Base-by-base conservation (phyloP, 2,888 invertebrate species). In the Icerya purchasi region DNA sequence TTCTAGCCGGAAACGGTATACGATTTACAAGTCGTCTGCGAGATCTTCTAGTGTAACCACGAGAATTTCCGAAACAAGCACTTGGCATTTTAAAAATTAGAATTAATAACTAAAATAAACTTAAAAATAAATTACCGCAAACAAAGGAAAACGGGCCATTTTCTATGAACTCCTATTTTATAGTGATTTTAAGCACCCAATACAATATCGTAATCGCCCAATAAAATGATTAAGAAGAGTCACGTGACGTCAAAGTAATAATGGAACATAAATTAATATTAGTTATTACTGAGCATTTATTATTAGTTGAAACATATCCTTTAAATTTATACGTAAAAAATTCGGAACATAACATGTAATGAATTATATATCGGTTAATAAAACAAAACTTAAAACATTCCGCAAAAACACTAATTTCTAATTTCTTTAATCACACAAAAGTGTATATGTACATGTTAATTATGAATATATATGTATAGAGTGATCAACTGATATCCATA, bases 31-130 rank as follows among this genome's bases (percentile, higher is more conserved):
- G 86, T 84, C 89, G 88, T 78, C 89, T 84, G 73, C 88, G 81
- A 74, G 89, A 89, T 77, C 89, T 83, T 75, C 89, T 82, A 71
- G 86, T 84, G 78, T 86, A 88, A 76, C 86, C 86, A 79, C 88
- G 83, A 75, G 87, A 86, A 76, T 88, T 86, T 73, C 87, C 86
- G 77, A 89, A 88, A 74, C 89, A 89, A 78, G 89, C 89, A 81
- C 89, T 89, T 80, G 89, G 90, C 90, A 90, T 87, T 77, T 81
- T 85, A 75, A 75, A 21, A 53, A 5, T 5, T 21, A 8, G 18
- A 54, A 22, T 54, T 21, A n/a, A 57, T 57, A 54, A 50, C 50
- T 36, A 14, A 5, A 36, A 36, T 14, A 8, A 36, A 8, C 14
- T 36, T 36, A 36, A 8, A 36, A 36, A 36, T 36, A 36, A 36